Percentiles rank a stretch among this genome's conserved stretches.
phyloP scores from a whole-genome alignment of 2,888 invertebrate genomes.

The Drosophila falleni region DNA sequence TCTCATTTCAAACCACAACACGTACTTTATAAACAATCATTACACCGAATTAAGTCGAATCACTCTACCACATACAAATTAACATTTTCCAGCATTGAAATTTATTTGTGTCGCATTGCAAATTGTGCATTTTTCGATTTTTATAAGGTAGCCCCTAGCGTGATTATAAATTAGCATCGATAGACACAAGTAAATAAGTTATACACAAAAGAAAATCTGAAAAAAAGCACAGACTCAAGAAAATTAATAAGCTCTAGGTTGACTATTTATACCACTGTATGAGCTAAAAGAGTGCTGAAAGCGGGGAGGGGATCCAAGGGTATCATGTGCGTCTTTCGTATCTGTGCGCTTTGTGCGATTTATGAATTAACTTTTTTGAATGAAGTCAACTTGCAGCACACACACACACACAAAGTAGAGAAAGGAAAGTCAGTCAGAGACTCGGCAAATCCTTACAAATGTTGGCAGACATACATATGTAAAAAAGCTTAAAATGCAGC shows the following conservation, averaged over 20 bases:
- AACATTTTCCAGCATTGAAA: too few relatives aligned
- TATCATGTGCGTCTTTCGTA: slow-evolving; percentile 65
- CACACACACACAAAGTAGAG: slow-evolving; percentile 21
- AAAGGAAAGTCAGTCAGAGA: slow-evolving; percentile 43
- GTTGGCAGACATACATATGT: slow-evolving; percentile 64
- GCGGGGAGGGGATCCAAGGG: background rate
- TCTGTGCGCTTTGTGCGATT: slow-evolving; percentile 78
- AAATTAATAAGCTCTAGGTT: background rate
- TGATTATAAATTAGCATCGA: too few relatives aligned
- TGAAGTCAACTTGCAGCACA: slow-evolving; percentile 72
- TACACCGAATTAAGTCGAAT: too few relatives aligned
- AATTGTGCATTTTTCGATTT: too few relatives aligned
- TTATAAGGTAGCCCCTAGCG: too few relatives aligned
- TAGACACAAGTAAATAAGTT: too few relatives aligned
- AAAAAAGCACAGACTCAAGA: too few relatives aligned
- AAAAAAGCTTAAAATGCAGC: slow-evolving; percentile 39
- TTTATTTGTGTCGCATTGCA: too few relatives aligned
- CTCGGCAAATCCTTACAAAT: slow-evolving; percentile 77
- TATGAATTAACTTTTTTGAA: slow-evolving; percentile 80
- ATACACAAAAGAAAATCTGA: too few relatives aligned
- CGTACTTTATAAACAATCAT: too few relatives aligned
- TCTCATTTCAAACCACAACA: too few relatives aligned
- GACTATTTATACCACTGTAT: background rate
- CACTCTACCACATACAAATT: too few relatives aligned
- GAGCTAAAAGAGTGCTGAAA: background rate